Percentiles rank a stretch among this genome's conserved stretches.
phyloP scores from a whole-genome alignment of 2,888 invertebrate genomes.

The Sabatieria punctata region DNA sequence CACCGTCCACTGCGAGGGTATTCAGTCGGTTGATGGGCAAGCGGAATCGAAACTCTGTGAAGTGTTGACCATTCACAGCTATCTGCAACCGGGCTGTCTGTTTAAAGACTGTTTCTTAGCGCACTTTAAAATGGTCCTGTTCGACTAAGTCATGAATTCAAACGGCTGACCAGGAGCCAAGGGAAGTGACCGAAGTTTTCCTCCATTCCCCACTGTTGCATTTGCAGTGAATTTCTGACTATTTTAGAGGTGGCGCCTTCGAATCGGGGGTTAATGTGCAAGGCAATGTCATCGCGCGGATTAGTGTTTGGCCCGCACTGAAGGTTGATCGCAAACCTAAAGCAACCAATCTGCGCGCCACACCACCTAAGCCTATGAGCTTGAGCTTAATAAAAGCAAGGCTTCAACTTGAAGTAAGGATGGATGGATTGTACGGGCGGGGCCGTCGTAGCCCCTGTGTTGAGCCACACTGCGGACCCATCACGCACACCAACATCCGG shows the following conservation, averaged over 20 bases:
- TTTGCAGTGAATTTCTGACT: constrained; percentile 43
- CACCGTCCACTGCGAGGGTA: constrained; percentile 57
- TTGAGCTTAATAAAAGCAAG: no score
- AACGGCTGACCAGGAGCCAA: constrained; percentile 48
- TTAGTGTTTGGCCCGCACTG: constrained; percentile 53
- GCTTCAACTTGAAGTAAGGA: no score
- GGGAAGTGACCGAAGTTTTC: constrained; percentile 42
- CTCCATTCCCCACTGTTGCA: constrained; percentile 45
- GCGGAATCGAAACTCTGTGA: constrained; percentile 56
- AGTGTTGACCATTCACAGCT: constrained; percentile 61
- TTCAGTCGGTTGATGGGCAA: constrained; percentile 48
- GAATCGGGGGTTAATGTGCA: constrained; percentile 51
- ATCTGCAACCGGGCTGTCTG: no score
- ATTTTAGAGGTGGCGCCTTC: constrained; percentile 37
- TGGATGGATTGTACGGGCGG: no score
- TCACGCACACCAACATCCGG: no score
- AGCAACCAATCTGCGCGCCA: no score
- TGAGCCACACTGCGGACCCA: no score
- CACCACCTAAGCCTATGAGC: no score
- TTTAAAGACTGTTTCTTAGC: no score
- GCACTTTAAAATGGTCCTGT: constrained; percentile 44
- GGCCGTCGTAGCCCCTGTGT: no score
- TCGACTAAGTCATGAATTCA: constrained; percentile 55
- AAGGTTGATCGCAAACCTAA: constrained; percentile 59
- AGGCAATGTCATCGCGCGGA: constrained; percentile 56